Evolutionary conservation across 2,888 invertebrate genomes (phyloP).

Genomic region (Orthonychiurus folsomi): DNA sequence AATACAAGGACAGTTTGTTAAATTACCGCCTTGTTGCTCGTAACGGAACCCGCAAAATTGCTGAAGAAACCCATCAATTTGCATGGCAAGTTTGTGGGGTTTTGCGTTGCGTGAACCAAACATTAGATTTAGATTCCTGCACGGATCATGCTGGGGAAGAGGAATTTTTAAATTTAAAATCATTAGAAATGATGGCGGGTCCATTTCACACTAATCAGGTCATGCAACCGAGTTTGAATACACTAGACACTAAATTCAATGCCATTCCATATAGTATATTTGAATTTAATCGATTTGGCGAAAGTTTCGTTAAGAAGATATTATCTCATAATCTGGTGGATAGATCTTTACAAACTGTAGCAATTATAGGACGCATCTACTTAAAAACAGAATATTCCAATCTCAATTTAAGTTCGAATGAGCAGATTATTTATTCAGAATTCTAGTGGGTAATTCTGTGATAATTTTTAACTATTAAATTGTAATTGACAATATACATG

Average conservation of each 20-base stretch:
- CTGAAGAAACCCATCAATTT: constrained; percentile 24
- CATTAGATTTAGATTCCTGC: constrained; percentile 39
- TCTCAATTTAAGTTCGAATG: neutral
- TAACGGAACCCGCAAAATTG: constrained; percentile 41
- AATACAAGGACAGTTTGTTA: neutral
- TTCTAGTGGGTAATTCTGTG: too few relatives aligned
- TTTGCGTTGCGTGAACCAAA: constrained; percentile 42
- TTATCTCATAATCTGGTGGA: neutral
- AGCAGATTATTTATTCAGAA: neutral
- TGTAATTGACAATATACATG: too few relatives aligned
- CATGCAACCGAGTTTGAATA: constrained; percentile 21
- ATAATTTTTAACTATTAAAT: too few relatives aligned
- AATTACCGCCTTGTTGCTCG: constrained; percentile 43
- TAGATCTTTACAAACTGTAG: neutral
- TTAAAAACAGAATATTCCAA: neutral
- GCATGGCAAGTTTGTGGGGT: constrained; percentile 43
- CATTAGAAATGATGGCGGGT: constrained; percentile 16
- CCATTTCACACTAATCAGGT: neutral
- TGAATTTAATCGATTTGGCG: neutral
- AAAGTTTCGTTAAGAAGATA: neutral
- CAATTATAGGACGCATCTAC: neutral
- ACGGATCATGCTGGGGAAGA: constrained; percentile 19
- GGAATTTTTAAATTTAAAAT: constrained; percentile 23
- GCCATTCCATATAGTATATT: constrained; percentile 29
- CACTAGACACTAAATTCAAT: constrained; percentile 31